A percentile compares a stretch with the other conserved stretches of the same genome.
Evolutionary conservation across 2,113 vertebrate species (phyloP).

Genomic region (Microtus pennsylvanicus): DNA sequence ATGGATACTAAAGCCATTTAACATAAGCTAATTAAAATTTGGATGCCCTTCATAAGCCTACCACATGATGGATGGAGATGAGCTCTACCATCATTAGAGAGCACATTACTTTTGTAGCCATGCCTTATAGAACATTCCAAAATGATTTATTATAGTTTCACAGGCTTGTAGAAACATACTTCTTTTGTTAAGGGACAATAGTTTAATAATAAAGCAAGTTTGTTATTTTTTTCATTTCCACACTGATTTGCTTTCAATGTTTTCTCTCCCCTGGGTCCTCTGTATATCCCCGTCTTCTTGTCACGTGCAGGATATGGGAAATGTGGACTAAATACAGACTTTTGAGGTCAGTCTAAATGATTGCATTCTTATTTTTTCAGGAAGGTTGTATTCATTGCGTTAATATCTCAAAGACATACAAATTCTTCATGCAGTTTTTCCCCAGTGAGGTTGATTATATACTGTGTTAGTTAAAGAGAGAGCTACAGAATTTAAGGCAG

Average conservation of each 20-base stretch:
- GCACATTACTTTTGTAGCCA: conserved; percentile 64
- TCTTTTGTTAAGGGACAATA: conserved; percentile 39
- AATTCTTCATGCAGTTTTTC: neutral
- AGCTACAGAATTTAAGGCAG: neutral
- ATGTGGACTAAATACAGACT: neutral
- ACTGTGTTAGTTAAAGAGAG: neutral
- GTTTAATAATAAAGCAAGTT: conserved; percentile 21
- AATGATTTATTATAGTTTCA: conserved; percentile 63
- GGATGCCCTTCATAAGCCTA: conserved; percentile 65
- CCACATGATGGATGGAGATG: conserved; percentile 56
- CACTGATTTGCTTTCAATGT: neutral
- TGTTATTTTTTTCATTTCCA: neutral
- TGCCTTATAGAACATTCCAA: conserved; percentile 36
- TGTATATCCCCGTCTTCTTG: neutral
- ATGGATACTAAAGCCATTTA: conserved; percentile 63
- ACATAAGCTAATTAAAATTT: conserved; percentile 72
- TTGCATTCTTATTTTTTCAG: neutral
- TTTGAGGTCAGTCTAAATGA: conserved; percentile 12
- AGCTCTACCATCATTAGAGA: conserved; percentile 65
- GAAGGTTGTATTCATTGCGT: neutral
- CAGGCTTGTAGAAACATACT: neutral
- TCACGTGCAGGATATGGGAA: neutral
- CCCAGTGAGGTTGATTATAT: neutral
- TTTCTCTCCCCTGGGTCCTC: neutral
- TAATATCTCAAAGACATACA: neutral